Percentiles rank a stretch among this genome's conserved stretches.
phyloP scores from a whole-genome alignment of 1,140 invertebrate species.

The Campoletis sonorensis region DNA sequence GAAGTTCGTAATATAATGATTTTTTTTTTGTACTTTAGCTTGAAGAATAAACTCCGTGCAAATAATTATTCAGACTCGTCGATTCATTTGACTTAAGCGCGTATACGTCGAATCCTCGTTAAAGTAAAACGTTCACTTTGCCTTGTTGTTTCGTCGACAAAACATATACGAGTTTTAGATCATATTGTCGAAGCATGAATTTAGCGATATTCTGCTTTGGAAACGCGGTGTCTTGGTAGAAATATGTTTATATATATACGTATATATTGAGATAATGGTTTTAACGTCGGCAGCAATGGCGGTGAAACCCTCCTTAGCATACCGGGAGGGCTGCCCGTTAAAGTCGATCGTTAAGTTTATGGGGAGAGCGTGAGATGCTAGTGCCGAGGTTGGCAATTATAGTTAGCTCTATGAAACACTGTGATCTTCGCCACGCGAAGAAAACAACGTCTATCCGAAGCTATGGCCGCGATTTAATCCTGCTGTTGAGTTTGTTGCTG shows the following conservation, averaged over 20 bases:
- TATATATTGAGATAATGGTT: slow-evolving; percentile 8
- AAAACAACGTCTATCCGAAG: slow-evolving; percentile 53
- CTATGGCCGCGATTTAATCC: slow-evolving; percentile 20
- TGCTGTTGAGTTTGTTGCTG: slow-evolving; percentile 13
- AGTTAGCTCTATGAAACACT: slow-evolving; percentile 64
- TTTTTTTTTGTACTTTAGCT: too few relatives aligned
- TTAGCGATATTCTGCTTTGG: slow-evolving; percentile 12
- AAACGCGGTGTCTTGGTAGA: not conserved
- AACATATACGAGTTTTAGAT: slow-evolving; percentile 6
- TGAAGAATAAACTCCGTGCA: not conserved
- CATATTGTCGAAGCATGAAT: not conserved
- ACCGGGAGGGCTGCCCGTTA: slow-evolving; percentile 45
- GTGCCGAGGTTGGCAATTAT: slow-evolving; percentile 64
- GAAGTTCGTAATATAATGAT: too few relatives aligned
- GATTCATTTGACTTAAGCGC: not conserved
- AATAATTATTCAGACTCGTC: not conserved
- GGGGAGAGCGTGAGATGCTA: slow-evolving; percentile 62
- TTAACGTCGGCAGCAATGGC: slow-evolving; percentile 18
- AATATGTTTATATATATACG: not conserved
- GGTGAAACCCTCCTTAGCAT: slow-evolving; percentile 48
- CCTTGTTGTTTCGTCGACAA: not conserved
- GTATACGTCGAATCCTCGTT: not conserved
- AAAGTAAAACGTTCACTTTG: slow-evolving; percentile 5
- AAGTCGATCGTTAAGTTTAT: slow-evolving; percentile 68
- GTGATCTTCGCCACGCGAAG: slow-evolving; percentile 66